These are phyloP conservation scores for Drosophila parthenogenetica DNA, from an alignment of 2,888 invertebrate genomes.

Conservation along the genomic window DNA sequence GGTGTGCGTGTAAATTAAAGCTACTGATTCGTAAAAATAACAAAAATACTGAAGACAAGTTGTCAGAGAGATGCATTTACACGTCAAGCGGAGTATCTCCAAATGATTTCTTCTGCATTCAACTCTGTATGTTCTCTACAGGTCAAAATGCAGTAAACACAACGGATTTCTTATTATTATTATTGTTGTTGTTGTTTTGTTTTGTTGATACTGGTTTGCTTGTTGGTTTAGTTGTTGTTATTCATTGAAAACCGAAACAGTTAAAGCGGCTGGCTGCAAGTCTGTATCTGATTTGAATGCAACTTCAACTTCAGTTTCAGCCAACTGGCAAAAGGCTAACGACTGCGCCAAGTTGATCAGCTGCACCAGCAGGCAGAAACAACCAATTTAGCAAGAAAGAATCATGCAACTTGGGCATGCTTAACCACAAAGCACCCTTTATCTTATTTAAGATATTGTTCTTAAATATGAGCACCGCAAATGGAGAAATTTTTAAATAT, in stretches of 20 bases:
- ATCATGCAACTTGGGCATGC: not conserved
- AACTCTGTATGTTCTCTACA: slow-evolving; percentile 36
- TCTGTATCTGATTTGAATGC: slow-evolving; percentile 49
- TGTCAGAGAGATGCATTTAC: slow-evolving; percentile 41
- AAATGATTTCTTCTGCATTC: slow-evolving; percentile 48
- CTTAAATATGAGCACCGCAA: too few relatives aligned
- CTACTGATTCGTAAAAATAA: slow-evolving; percentile 80
- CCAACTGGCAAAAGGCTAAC: slow-evolving; percentile 57
- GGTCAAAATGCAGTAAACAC: slow-evolving; percentile 75
- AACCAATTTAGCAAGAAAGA: slow-evolving; percentile 44
- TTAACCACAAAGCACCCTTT: not conserved
- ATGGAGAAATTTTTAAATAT: too few relatives aligned
- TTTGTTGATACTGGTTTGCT: slow-evolving; percentile 10
- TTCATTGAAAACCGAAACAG: slow-evolving; percentile 64
- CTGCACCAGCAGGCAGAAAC: slow-evolving; percentile 63
- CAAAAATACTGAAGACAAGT: slow-evolving; percentile 32
- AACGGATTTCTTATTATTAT: slow-evolving; percentile 52
- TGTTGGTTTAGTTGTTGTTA: slow-evolving; percentile 25
- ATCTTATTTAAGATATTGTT: too few relatives aligned
- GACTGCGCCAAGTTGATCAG: slow-evolving; percentile 59
- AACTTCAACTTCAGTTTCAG: slow-evolving; percentile 57
- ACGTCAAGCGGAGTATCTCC: slow-evolving; percentile 30
- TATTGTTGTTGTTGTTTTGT: not conserved
- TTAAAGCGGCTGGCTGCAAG: slow-evolving; percentile 61
- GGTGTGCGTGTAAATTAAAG: slow-evolving; percentile 70